Conservation (phyloP, 2,113 vertebrate species). For the Plotosus lineatus region DNA sequence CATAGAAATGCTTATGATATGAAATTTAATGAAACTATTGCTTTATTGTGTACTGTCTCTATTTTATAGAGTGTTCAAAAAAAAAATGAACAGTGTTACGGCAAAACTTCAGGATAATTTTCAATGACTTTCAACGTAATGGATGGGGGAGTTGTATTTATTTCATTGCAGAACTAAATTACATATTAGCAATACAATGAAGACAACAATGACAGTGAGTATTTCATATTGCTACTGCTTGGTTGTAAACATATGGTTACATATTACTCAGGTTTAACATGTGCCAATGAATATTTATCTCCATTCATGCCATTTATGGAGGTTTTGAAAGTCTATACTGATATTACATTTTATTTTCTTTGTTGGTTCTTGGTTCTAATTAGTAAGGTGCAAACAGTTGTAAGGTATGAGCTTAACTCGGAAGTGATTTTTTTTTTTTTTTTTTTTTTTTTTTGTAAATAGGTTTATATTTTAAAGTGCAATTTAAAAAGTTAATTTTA, state of each 20-base stretch:
- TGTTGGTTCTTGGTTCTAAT: slow-evolving; percentile 16
- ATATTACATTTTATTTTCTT: slow-evolving; percentile 24
- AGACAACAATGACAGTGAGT: slow-evolving; percentile 25
- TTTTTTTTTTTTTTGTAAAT: too few relatives aligned
- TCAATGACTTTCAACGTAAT: slow-evolving; percentile 7
- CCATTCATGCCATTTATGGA: not conserved
- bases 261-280: slow-evolving; percentile 31
- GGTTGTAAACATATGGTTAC: slow-evolving; percentile 20
- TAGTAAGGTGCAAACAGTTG: slow-evolving; percentile 14
- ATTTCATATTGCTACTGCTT: slow-evolving; percentile 14
- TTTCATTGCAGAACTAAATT: slow-evolving; percentile 18
- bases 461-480: slow-evolving; percentile 47
- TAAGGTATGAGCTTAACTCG: slow-evolving; percentile 7
- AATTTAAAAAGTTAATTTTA: slow-evolving; percentile 45
- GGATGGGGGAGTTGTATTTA: not conserved
- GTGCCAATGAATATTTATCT: slow-evolving; percentile 39
- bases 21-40: not conserved
- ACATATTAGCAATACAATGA: slow-evolving; percentile 34
- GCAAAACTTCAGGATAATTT: not conserved
- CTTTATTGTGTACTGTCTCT: not conserved
- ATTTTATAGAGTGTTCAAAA: slow-evolving; percentile 13
- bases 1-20: slow-evolving; percentile 22
- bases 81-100: slow-evolving; percentile 29
- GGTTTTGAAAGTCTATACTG: not conserved
- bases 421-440: not conserved